These are phyloP conservation scores for Ceraclea dissimilis DNA, from an alignment of 2,888 invertebrate genomes.

Conservation along the genomic window DNA sequence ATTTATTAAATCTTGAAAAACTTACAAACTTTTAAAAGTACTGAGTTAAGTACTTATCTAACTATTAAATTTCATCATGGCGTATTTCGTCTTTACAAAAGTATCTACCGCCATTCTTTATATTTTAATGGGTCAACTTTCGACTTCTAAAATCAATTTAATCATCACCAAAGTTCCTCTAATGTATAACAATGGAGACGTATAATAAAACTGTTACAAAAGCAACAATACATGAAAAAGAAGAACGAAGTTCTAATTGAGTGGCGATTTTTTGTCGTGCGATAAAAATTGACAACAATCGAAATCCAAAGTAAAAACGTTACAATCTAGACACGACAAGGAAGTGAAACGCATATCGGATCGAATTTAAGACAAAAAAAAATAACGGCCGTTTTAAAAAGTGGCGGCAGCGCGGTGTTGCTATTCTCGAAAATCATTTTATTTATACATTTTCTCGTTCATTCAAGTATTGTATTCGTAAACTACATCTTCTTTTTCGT, in stretches of 20 bases:
- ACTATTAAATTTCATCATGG: no score
- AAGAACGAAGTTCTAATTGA: not conserved
- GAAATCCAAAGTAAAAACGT: not conserved
- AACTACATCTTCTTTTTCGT: not conserved
- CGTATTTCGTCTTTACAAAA: not conserved
- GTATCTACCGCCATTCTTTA: not conserved
- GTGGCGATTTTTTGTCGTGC: slow-evolving; percentile 2
- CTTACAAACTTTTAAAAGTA: no score
- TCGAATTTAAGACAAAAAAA: not conserved
- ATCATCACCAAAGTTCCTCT: not conserved
- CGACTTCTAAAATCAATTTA: not conserved
- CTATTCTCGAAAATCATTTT: not conserved
- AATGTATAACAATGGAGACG: not conserved
- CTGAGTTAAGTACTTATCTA: no score
- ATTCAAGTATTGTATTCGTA: not conserved
- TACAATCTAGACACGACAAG: not conserved
- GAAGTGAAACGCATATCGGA: slow-evolving; percentile 1
- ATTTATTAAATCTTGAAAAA: no score
- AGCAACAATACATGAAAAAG: not conserved
- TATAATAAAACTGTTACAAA: not conserved
- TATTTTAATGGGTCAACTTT: not conserved
- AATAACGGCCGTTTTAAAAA: not conserved
- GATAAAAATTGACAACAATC: not conserved
- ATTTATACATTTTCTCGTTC: not conserved
- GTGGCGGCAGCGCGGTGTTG: not conserved